Percentiles rank a stretch among this genome's conserved stretches.
Evolutionary conservation across 2,888 invertebrate species (phyloP).

Genomic region (Pheosia gnoma): DNA sequence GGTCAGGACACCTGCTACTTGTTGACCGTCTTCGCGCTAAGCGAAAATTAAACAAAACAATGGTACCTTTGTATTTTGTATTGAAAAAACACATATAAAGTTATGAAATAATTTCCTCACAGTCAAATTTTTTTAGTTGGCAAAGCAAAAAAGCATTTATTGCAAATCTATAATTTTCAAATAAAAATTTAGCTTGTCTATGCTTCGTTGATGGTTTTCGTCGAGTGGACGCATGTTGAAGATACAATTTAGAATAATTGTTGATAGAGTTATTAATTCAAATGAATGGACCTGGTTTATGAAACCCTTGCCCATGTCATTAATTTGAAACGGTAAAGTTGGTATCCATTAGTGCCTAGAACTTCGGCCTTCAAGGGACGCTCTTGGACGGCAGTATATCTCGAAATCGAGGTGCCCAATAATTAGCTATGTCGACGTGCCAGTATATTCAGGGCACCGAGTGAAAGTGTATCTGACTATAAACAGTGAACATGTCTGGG

Average conservation of each 20-base stretch:
- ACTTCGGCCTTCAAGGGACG: conserved; percentile 35
- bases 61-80: too few species aligned
- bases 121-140: too few species aligned
- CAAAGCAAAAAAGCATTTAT: conserved; percentile 34
- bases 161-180: conserved; percentile 54
- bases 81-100: too few species aligned
- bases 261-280: conserved; percentile 42
- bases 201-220: conserved; percentile 46
- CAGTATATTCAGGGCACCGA: conserved; percentile 54
- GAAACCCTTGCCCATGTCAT: conserved; percentile 4
- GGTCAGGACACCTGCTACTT: too few species aligned
- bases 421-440: conserved; percentile 72
- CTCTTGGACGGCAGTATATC: conserved; percentile 56
- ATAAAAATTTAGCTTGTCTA: conserved; percentile 53
- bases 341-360: conserved; percentile 11
- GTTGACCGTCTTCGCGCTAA: too few species aligned
- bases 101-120: too few species aligned
- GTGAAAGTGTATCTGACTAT: conserved; percentile 65
- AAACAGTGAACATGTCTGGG: conserved; percentile 57
- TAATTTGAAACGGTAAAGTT: conserved; percentile 4
- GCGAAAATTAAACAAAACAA: too few species aligned
- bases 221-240: conserved; percentile 63
- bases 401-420: conserved; percentile 56
- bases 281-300: conserved; percentile 9
- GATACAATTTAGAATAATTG: conserved; percentile 42